Conservation (phyloP, 2,113 vertebrate species). For the Neotoma lepida region DNA sequence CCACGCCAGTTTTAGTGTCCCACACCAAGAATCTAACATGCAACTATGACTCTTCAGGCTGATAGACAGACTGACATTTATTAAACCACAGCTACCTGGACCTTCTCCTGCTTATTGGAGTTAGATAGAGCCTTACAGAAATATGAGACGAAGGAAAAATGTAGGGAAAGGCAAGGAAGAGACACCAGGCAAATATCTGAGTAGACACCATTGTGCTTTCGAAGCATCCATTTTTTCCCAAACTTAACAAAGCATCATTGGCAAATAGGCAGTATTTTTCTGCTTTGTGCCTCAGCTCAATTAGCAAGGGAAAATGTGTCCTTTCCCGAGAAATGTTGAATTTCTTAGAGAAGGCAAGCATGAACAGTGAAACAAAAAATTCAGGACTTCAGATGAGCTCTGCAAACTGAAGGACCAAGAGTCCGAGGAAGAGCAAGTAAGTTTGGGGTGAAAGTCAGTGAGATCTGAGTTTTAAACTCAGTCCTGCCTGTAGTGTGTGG, state of each 20-base stretch:
- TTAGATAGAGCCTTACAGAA: background rate
- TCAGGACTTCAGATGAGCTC: background rate
- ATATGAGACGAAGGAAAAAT: background rate
- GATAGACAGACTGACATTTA: background rate
- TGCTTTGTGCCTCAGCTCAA: background rate
- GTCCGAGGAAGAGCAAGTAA: background rate
- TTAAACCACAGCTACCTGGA: background rate
- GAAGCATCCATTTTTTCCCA: background rate
- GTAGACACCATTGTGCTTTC: background rate
- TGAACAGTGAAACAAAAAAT: background rate
- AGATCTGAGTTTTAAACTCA: background rate
- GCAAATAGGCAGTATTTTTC: background rate
- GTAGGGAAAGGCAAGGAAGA: background rate
- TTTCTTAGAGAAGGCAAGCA: background rate
- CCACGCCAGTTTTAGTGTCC: background rate
- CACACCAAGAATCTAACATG: background rate
- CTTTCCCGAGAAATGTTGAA: background rate
- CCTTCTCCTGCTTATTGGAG: background rate
- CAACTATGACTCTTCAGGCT: background rate
- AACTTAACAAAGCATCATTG: background rate
- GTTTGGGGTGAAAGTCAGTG: background rate
- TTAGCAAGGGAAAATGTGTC: background rate
- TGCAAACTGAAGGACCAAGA: background rate
- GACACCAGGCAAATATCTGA: background rate
- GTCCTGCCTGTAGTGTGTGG: background rate